Evolutionary conservation across 2,888 invertebrate genomes (phyloP).

Genomic region (Pandemis heparana): DNA sequence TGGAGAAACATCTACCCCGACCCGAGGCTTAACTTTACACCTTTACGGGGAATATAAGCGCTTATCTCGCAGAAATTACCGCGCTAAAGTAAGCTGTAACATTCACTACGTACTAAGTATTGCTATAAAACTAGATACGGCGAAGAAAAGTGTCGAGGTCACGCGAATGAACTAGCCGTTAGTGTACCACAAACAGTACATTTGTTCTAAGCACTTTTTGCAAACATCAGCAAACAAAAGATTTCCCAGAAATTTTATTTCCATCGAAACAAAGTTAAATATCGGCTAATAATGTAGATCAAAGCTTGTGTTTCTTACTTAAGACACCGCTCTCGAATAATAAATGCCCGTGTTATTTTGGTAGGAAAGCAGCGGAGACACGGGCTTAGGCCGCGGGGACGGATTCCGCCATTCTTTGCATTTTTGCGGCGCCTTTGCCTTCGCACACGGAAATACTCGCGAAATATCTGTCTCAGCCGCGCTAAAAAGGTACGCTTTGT

Average conservation of each 20-base stretch:
- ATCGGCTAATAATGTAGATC: conserved; percentile 27
- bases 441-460: conserved; percentile 62
- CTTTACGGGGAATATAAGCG: conserved; percentile 38
- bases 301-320: conserved; percentile 19
- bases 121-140: conserved; percentile 27
- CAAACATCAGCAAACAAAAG: background rate
- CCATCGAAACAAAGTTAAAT: conserved; percentile 14
- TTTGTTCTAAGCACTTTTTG: conserved; percentile 18
- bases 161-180: conserved; percentile 23
- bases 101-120: conserved; percentile 39
- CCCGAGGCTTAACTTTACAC: conserved; percentile 46
- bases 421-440: conserved; percentile 70
- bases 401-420: conserved; percentile 61
- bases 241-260: background rate
- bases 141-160: conserved; percentile 31
- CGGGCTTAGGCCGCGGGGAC: conserved; percentile 47
- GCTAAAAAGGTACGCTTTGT: conserved; percentile 70
- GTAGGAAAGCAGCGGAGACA: conserved; percentile 51
- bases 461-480: conserved; percentile 63
- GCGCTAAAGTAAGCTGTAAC: conserved; percentile 38
- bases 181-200: conserved; percentile 8
- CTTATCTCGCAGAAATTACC: conserved; percentile 41
- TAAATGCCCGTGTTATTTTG: conserved; percentile 55
- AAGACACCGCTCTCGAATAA: conserved; percentile 43
- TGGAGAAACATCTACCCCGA: conserved; percentile 62